Evolutionary conservation across 1,140 invertebrate genomes (phyloP).

Genomic region (Orius insidiosus): DNA sequence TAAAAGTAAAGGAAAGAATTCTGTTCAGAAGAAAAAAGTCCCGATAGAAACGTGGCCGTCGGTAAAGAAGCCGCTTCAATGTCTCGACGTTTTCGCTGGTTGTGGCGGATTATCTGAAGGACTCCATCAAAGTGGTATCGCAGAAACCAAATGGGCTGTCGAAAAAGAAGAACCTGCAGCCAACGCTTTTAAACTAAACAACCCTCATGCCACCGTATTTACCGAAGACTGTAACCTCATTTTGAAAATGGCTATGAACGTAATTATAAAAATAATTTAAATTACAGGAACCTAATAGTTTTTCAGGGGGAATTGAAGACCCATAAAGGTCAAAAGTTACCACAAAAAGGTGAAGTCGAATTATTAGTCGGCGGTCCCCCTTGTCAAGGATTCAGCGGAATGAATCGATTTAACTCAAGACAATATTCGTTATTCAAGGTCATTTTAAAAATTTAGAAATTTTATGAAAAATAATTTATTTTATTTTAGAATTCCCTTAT

Average conservation of each 20-base stretch:
- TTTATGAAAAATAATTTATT: slow-evolving; percentile 5
- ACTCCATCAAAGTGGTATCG: slow-evolving; percentile 50
- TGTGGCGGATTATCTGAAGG: slow-evolving; percentile 61
- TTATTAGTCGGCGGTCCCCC: slow-evolving; percentile 76
- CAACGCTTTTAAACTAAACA: slow-evolving; percentile 61
- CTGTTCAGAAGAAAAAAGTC: slow-evolving; percentile 18
- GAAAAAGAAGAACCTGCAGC: slow-evolving; percentile 65
- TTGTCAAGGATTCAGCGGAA: slow-evolving; percentile 79
- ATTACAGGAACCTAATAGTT: neutral
- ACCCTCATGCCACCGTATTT: slow-evolving; percentile 55
- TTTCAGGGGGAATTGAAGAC: slow-evolving; percentile 33
- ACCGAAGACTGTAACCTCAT: slow-evolving; percentile 65
- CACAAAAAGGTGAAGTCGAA: slow-evolving; percentile 65
- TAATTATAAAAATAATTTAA: slow-evolving; percentile 18
- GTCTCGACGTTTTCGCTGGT: slow-evolving; percentile 76
- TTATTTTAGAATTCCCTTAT: slow-evolving; percentile 57
- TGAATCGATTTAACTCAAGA: slow-evolving; percentile 77
- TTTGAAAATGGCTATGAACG: slow-evolving; percentile 44
- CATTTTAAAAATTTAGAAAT: slow-evolving; percentile 9
- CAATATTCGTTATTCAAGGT: slow-evolving; percentile 73
- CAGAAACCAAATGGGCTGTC: slow-evolving; percentile 60
- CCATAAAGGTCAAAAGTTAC: slow-evolving; percentile 42
- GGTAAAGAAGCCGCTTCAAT: slow-evolving; percentile 35
- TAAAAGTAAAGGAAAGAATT: slow-evolving; percentile 42
- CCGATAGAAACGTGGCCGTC: slow-evolving; percentile 23